A percentile compares a stretch with the other conserved stretches of the same genome.
Conservation (phyloP, 1,140 invertebrate species). For the Drosophila subobscura region DNA sequence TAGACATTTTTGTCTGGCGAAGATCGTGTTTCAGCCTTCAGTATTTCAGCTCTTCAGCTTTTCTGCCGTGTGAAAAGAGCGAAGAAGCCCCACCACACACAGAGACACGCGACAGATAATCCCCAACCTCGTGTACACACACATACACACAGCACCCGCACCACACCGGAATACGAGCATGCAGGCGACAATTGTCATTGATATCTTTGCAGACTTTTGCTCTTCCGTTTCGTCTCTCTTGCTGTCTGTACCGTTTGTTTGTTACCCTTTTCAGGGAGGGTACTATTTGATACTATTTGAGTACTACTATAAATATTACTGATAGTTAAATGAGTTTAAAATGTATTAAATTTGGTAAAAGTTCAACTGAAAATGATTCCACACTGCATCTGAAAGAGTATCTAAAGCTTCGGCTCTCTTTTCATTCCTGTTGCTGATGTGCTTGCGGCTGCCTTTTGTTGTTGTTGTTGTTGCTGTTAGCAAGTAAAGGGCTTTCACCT, state of each 20-base stretch:
- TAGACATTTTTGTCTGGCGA: slow-evolving; percentile 21
- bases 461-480: slow-evolving; percentile 18
- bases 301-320: too few species aligned
- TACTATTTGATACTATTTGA: too few species aligned
- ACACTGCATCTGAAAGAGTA: too few species aligned
- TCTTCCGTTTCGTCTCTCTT: too few species aligned
- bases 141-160: slow-evolving; percentile 19
- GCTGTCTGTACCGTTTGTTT: too few species aligned
- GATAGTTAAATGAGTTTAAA: too few species aligned
- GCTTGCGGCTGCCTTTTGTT: slow-evolving; percentile 8
- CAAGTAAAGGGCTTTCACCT: slow-evolving; percentile 70
- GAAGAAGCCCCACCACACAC: slow-evolving; percentile 60
- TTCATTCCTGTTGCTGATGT: too few species aligned
- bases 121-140: slow-evolving; percentile 26
- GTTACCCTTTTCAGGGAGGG: too few species aligned
- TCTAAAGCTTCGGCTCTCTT: too few species aligned
- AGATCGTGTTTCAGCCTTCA: slow-evolving; percentile 43
- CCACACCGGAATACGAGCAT: neutral
- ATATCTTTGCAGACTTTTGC: slow-evolving; percentile 34
- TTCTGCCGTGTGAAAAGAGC: slow-evolving; percentile 55
- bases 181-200: slow-evolving; percentile 63
- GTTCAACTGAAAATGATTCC: too few species aligned
- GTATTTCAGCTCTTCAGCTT: slow-evolving; percentile 1
- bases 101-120: slow-evolving; percentile 28
- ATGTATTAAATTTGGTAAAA: too few species aligned